phyloP scores from a whole-genome alignment of 1,140 invertebrate species.

The Panulirus ornatus region DNA sequence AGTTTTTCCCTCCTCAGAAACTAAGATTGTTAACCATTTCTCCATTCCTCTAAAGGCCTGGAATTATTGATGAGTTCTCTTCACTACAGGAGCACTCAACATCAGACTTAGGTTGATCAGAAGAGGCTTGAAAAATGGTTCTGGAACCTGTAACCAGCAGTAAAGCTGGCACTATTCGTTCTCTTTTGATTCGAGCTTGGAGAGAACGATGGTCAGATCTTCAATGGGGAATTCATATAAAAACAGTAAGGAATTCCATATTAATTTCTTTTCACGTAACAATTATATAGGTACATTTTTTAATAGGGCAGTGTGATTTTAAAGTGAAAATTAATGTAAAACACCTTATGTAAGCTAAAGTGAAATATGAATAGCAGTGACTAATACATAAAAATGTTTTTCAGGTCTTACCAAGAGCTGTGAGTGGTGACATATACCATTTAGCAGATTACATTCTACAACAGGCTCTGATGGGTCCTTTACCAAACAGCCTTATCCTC shows the following conservation, averaged over 20 bases:
- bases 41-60: no score
- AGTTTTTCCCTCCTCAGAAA: no score
- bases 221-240: conserved; percentile 97
- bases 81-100: no score
- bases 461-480: conserved; percentile 93
- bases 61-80: no score
- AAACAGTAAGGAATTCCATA: conserved; percentile 81
- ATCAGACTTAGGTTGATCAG: no score
- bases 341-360: not conserved
- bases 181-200: conserved; percentile 91
- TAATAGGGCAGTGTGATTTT: no score
- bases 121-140: conserved; percentile 42
- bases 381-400: no score
- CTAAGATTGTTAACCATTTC: no score
- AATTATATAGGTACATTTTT: no score
- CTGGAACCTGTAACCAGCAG: conserved; percentile 69
- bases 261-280: not conserved
- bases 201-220: conserved; percentile 95
- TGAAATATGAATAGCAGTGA: no score
- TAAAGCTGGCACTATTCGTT: conserved; percentile 70
- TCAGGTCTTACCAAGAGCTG: conserved; percentile 86
- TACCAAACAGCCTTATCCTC: conserved; percentile 92
- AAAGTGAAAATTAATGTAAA: not conserved
- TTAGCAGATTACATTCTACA: conserved; percentile 94
- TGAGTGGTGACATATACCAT: conserved; percentile 94